A percentile compares a stretch with the other conserved stretches of the same genome.
Conservation (phyloP, 1,140 invertebrate genomes). For the Marisa cornuarietis region DNA sequence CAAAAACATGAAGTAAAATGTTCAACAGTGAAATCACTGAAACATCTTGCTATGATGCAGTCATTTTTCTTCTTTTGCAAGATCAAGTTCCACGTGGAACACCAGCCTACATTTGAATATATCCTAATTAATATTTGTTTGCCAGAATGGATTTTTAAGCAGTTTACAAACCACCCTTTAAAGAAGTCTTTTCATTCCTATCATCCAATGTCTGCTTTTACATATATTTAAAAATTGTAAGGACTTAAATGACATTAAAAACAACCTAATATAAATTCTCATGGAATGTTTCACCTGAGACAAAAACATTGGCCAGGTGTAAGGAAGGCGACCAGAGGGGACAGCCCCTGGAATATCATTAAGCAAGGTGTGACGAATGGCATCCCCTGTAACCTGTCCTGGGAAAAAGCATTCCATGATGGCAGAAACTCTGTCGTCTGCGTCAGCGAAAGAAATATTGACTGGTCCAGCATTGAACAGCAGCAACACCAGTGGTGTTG, state of each 20-base stretch:
- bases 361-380: constrained; percentile 43
- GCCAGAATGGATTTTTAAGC: no score
- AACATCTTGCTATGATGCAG: no score
- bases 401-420: constrained; percentile 61
- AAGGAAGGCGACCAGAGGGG: constrained; percentile 50
- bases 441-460: constrained; percentile 45
- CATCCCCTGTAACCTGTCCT: constrained; percentile 55
- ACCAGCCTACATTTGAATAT: no score
- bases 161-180: no score
- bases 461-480: constrained; percentile 57
- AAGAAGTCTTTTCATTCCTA: no score
- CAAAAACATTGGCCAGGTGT: constrained; percentile 44
- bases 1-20: background rate
- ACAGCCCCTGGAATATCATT: constrained; percentile 35
- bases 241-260: no score
- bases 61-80: no score
- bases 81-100: no score
- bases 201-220: no score
- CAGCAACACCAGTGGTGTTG: constrained; percentile 43
- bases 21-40: background rate
- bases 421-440: constrained; percentile 30
- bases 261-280: no score
- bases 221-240: no score
- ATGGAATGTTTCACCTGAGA: constrained; percentile 30
- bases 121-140: no score